Base-by-base conservation (phyloP, 2,888 invertebrate species). In the Ferrisia virgata region DNA sequence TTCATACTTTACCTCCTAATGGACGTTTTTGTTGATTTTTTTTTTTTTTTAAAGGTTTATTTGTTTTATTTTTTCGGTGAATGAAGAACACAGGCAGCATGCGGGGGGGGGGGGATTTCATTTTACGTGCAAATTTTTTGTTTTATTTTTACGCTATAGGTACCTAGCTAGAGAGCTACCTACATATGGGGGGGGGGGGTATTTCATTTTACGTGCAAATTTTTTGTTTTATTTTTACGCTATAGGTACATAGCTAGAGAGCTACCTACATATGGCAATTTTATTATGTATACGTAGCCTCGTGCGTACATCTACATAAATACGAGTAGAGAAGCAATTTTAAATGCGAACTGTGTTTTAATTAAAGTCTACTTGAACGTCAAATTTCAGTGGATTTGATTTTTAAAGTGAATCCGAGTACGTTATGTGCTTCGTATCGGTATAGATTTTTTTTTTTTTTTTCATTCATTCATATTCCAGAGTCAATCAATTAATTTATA, bases 311-410 rank as follows among this genome's bases (percentile, higher is more conserved):
- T n/a, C n/a, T n/a, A n/a, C n/a, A n/a, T n/a, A n/a, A n/a, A n/a
- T n/a, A n/a, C n/a, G n/a, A n/a, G n/a, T n/a, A n/a, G 47, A 47
- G 47, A 47, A 18, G 47, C 18, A 4, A 47, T 47, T 47, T 47
- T 47, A 33, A 72, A 72, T 72, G 36, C 58, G 58, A 33, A 33
- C 33, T 72, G 31, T 8, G 33, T 33, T 72, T 72, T 72, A 72
- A 72, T 72, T 72, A 72, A 72, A 72, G 33, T 72, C 72, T 72
- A 72, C 72, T 72, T 72, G 28, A 72, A 72, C 72, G 72, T 72
- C 18, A 72, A 72, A 72, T 72, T 64, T 64, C 58, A 64, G 25
- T 64, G 13, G 58, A 25, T 64, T 64, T 13, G 58, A 64, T 64
- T 64, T 64, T 64, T 25, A 64, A 64, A 64, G 58, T 64, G 8